phyloP scores from a whole-genome alignment of 2,888 invertebrate species.

The Napeogenes sylphis region DNA sequence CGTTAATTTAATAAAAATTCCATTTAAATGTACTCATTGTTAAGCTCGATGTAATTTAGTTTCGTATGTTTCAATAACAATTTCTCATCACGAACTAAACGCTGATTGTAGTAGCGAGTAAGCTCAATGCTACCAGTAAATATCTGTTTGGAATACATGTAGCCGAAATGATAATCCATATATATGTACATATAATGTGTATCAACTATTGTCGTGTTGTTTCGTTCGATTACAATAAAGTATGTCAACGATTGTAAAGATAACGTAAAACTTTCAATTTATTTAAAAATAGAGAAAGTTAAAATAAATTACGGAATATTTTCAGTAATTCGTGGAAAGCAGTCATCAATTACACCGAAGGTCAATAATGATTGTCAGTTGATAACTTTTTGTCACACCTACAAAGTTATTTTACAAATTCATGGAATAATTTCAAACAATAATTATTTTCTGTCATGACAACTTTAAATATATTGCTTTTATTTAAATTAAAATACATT shows the following conservation, averaged over 20 bases:
- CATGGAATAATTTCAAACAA: too few relatives aligned
- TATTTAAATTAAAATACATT: too few relatives aligned
- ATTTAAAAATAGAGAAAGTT: conserved; percentile 1
- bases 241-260: neutral
- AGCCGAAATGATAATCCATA: conserved; percentile 18
- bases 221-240: neutral
- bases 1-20: too few relatives aligned
- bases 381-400: conserved; percentile 18
- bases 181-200: conserved; percentile 4
- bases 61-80: conserved; percentile 33
- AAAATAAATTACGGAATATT: neutral
- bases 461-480: too few relatives aligned
- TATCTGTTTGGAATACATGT: conserved; percentile 28
- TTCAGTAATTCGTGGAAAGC: conserved; percentile 7
- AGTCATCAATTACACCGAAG: conserved; percentile 15
- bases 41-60: conserved; percentile 6
- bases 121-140: conserved; percentile 37
- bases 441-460: too few relatives aligned
- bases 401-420: too few relatives aligned
- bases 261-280: conserved; percentile 19
- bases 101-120: conserved; percentile 38
- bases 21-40: too few relatives aligned
- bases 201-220: too few relatives aligned
- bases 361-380: conserved; percentile 24
- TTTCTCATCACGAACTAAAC: conserved; percentile 42